Conservation (phyloP, 2,797 vertebrate genomes). For the Heteromormyrus szaboi region DNA sequence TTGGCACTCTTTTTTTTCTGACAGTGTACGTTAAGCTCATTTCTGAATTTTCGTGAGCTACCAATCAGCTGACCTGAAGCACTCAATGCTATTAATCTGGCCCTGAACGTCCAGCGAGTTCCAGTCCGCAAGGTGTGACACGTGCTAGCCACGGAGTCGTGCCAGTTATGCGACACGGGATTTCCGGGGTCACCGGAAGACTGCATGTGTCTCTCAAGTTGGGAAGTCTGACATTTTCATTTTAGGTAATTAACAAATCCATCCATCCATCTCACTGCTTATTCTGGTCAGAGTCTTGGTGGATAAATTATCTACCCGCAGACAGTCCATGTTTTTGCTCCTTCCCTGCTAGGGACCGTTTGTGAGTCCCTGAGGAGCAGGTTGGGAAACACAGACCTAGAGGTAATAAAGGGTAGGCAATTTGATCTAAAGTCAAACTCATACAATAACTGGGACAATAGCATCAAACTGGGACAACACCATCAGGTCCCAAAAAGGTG, state of each 20-base stretch:
- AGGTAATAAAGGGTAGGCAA: not conserved
- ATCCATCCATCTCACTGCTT: not conserved
- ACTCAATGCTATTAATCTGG: too few relatives aligned
- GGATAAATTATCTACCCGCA: not conserved
- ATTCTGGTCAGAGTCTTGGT: not conserved
- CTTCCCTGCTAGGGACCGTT: not conserved
- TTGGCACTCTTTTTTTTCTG: not conserved
- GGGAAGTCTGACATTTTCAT: not conserved
- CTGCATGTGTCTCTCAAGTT: not conserved
- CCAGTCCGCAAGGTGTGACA: too few relatives aligned
- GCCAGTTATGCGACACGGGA: not conserved
- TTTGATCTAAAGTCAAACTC: not conserved
- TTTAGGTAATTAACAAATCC: not conserved
- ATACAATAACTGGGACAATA: not conserved
- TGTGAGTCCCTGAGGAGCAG: not conserved
- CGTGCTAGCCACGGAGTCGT: not conserved
- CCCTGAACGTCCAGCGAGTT: not conserved
- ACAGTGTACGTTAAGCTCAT: not conserved
- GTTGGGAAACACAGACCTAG: not conserved
- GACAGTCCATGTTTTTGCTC: not conserved
- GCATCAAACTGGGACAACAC: not conserved
- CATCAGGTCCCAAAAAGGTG: not conserved
- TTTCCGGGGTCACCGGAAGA: not conserved
- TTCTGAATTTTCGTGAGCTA: not conserved
- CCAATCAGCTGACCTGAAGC: not conserved